phyloP scores from a whole-genome alignment of 2,797 vertebrate genomes.

The Darevskia mixta region DNA sequence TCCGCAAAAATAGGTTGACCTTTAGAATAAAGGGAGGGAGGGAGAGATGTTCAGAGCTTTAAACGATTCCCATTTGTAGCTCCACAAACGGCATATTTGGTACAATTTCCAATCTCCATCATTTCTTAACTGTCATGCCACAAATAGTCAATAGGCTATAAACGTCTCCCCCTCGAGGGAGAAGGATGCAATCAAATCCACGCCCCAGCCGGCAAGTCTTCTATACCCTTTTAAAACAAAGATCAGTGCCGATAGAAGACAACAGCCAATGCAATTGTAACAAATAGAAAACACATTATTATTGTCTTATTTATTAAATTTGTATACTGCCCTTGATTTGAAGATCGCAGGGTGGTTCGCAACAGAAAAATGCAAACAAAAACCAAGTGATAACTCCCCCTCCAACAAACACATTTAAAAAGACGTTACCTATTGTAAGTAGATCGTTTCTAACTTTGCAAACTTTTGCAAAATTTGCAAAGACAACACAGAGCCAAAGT shows the following conservation, averaged over 20 bases:
- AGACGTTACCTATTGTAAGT: no score
- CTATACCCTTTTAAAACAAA: background rate
- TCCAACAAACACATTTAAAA: no score
- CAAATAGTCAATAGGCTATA: conserved; percentile 53
- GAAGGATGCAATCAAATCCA: conserved; percentile 26
- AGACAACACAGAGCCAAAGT: background rate
- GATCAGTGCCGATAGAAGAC: background rate
- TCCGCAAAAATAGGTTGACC: conserved; percentile 66
- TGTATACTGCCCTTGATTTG: no score
- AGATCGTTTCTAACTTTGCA: background rate
- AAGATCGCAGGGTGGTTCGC: no score
- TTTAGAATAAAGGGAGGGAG: conserved; percentile 60
- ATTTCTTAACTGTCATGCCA: conserved; percentile 60
- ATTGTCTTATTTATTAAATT: no score
- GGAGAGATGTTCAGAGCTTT: conserved; percentile 45
- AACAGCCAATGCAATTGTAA: background rate
- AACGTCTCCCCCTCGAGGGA: conserved; percentile 1
- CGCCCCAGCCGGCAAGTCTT: conserved; percentile 12
- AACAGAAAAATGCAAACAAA: no score
- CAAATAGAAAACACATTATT: rapidly evolving
- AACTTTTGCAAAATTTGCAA: no score
- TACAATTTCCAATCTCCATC: conserved; percentile 59
- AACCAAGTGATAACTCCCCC: no score
- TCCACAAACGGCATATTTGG: conserved; percentile 57
- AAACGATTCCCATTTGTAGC: conserved; percentile 67